These are phyloP conservation scores for Lucinisca nassula DNA, from an alignment of 2,888 invertebrate genomes.

Conservation along the genomic window DNA sequence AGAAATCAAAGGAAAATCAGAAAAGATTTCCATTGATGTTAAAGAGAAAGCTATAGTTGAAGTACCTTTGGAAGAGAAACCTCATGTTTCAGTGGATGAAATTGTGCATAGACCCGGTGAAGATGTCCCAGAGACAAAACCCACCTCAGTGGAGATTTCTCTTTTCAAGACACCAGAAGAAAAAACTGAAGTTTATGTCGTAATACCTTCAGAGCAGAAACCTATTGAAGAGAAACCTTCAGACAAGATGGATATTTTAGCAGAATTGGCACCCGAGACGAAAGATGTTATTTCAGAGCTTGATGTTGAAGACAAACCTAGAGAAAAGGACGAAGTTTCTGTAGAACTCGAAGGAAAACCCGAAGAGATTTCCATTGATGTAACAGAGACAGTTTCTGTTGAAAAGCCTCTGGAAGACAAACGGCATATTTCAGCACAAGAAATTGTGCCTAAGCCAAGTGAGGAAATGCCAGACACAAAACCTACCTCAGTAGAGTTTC, in stretches of 20 bases:
- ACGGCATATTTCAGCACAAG: not conserved
- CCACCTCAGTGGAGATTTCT: conserved; percentile 21
- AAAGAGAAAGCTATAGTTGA: conserved; percentile 11
- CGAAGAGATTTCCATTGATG: not conserved
- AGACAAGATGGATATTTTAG: not conserved
- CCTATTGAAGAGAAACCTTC: conserved; percentile 22
- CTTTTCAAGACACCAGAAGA: conserved; percentile 21
- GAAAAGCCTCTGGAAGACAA: not conserved
- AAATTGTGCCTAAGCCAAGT: not conserved
- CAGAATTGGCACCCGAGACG: conserved; percentile 11
- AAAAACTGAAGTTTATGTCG: conserved; percentile 20
- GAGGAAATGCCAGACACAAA: not conserved
- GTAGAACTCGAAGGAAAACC: conserved; percentile 18
- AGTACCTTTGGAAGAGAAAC: conserved; percentile 19
- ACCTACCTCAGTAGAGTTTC: conserved; percentile 14
- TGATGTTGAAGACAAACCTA: conserved; percentile 20
- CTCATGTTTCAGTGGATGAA: not conserved
- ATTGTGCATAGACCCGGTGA: not conserved
- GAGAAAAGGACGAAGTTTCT: not conserved
- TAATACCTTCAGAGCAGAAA: no score
- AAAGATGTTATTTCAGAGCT: not conserved
- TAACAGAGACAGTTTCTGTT: not conserved
- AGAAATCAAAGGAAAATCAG: not conserved
- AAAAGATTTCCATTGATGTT: not conserved
- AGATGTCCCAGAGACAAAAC: conserved; percentile 27